A percentile compares a stretch with the other conserved stretches of the same genome.
These are phyloP conservation scores for Pempheris klunzingeri DNA, from an alignment of 2,797 vertebrate species.

Conservation along the genomic window DNA sequence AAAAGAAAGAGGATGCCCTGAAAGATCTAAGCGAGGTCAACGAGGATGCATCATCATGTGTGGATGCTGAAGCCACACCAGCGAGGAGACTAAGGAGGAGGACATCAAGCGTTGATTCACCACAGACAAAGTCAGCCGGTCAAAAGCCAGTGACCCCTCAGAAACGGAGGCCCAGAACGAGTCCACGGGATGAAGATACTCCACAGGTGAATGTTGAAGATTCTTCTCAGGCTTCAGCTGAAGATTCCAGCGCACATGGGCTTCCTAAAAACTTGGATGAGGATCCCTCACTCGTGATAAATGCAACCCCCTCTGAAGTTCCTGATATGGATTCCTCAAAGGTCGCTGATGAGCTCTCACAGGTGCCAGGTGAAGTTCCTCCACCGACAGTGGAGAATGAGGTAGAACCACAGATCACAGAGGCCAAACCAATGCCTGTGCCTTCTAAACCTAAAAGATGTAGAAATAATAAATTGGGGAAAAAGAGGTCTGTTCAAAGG, in stretches of 20 bases:
- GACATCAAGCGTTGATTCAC: slow-evolving; percentile 63
- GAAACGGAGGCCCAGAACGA: slow-evolving; percentile 73
- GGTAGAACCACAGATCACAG: slow-evolving; percentile 67
- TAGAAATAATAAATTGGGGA: slow-evolving; percentile 68
- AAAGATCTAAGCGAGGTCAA: slow-evolving; percentile 65
- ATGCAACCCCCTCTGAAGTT: slow-evolving; percentile 50
- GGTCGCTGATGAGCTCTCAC: slow-evolving; percentile 33
- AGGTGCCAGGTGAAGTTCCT: slow-evolving; percentile 56
- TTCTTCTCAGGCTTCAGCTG: slow-evolving; percentile 61
- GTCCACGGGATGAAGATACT: slow-evolving; percentile 49
- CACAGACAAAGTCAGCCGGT: slow-evolving; percentile 66
- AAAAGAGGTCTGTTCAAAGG: slow-evolving; percentile 71
- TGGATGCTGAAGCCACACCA: slow-evolving; percentile 58
- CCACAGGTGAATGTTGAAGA: slow-evolving; percentile 54
- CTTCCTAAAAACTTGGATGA: slow-evolving; percentile 63
- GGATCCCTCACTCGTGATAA: slow-evolving; percentile 36
- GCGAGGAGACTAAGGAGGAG: slow-evolving; percentile 75
- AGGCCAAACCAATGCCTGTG: slow-evolving; percentile 70
- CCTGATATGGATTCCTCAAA: slow-evolving; percentile 47
- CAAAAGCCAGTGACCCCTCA: slow-evolving; percentile 68
- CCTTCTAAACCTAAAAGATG: slow-evolving; percentile 77
- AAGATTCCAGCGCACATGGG: slow-evolving; percentile 60
- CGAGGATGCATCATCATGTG: slow-evolving; percentile 57
- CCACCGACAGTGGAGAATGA: slow-evolving; percentile 57
- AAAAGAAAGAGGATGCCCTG: slow-evolving; percentile 70